Evolutionary conservation across 1,140 invertebrate genomes (phyloP).

Genomic region (Neuroterus valhalla): DNA sequence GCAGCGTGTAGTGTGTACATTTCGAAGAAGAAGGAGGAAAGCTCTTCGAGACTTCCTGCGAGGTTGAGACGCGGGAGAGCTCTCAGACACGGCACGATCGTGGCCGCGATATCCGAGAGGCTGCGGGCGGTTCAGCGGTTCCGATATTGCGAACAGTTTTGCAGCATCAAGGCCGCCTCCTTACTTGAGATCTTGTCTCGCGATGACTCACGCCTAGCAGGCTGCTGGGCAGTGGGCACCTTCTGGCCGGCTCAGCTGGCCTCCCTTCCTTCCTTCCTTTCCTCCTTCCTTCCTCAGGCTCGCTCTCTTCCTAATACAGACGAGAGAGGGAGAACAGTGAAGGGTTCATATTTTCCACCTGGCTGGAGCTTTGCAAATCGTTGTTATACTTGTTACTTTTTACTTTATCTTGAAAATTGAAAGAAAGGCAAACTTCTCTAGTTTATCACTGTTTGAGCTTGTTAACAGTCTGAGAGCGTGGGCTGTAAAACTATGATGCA

Average conservation of each 20-base stretch:
- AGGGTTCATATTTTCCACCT: not conserved
- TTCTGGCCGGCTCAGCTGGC: conserved; percentile 39
- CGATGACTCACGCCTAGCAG: conserved; percentile 67
- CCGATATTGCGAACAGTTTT: conserved; percentile 66
- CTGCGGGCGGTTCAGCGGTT: conserved; percentile 55
- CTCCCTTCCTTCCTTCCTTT: conserved; percentile 57
- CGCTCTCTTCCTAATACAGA: no score
- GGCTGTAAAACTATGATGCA: conserved; percentile 12
- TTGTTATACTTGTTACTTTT: no score
- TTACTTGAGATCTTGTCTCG: conserved; percentile 68
- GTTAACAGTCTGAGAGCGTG: not conserved
- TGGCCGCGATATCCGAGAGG: conserved; percentile 51
- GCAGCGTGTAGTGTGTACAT: not conserved
- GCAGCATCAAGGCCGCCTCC: conserved; percentile 68
- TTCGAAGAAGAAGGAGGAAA: conserved; percentile 41
- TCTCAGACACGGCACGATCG: conserved; percentile 54
- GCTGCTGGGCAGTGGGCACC: no score
- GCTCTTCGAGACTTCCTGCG: conserved; percentile 51
- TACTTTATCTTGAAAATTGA: not conserved
- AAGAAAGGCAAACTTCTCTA: not conserved
- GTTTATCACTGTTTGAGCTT: not conserved
- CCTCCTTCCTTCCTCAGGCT: conserved; percentile 58
- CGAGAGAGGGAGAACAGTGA: not conserved
- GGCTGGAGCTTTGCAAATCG: not conserved
- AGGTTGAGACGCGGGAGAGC: conserved; percentile 44